These are phyloP conservation scores for Microcaecilia unicolor DNA, from an alignment of 2,797 vertebrate species.

Conservation along the genomic window DNA sequence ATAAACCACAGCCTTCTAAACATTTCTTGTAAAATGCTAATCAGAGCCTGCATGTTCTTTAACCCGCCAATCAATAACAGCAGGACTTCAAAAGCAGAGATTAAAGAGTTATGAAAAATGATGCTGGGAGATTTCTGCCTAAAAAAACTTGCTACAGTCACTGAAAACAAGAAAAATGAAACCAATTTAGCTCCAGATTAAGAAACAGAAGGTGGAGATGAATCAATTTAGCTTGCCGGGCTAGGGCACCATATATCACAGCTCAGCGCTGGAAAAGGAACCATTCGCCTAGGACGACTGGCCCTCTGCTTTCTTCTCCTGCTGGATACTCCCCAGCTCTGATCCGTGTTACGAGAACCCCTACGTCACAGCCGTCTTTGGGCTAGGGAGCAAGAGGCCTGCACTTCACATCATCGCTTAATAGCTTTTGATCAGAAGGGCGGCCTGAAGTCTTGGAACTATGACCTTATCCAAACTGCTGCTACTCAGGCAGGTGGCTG, in stretches of 20 bases:
- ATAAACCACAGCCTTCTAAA: constrained; percentile 40
- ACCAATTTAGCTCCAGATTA: constrained; percentile 77
- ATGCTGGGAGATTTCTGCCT: constrained; percentile 42
- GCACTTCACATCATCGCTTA: too few relatives aligned
- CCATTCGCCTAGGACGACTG: too few relatives aligned
- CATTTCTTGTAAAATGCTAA: constrained; percentile 43
- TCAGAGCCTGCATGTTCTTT: constrained; percentile 19
- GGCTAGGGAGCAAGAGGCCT: too few relatives aligned
- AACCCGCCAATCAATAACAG: constrained; percentile 36
- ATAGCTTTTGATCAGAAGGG: too few relatives aligned
- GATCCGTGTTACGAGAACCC: constrained; percentile 61
- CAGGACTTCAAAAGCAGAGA: constrained; percentile 38
- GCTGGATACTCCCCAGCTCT: constrained; percentile 44
- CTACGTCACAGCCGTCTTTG: too few relatives aligned
- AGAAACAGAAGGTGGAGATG: constrained; percentile 75
- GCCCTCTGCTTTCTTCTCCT: constrained; percentile 31
- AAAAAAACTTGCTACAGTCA: constrained; percentile 41
- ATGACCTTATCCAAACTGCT: too few relatives aligned
- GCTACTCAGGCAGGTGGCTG: too few relatives aligned
- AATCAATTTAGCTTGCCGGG: constrained; percentile 66
- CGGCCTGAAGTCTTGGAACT: too few relatives aligned
- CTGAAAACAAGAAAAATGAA: constrained; percentile 71
- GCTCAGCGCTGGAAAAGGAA: constrained; percentile 42
- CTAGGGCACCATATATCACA: constrained; percentile 62
- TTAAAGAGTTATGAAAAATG: constrained; percentile 47